Base-by-base conservation (phyloP, 92 coral and sea anemone species). In the Siderastrea radians region DNA sequence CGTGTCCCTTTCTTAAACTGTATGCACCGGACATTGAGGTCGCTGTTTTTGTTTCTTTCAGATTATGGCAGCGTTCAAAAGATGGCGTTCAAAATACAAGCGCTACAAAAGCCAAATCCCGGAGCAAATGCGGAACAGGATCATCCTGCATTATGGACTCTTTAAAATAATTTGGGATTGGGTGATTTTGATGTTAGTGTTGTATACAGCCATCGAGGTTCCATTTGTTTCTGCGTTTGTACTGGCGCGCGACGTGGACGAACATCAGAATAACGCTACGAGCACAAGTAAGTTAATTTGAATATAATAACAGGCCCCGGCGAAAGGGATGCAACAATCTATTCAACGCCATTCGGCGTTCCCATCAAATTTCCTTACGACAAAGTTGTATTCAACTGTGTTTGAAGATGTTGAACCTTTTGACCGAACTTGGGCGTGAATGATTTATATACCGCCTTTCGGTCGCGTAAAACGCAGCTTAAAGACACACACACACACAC, bases 121-220 rank as follows among this genome's bases (percentile, higher is more conserved):
- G n/a, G 92, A 93, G 10, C 95, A 94, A 62, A 98, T 98, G 99
- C 89, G 98, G 65, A 94, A 96, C 74, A 95, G 98, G 51, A 91
- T 98, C n/a, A 94, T 98, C 74, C 92, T 98, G 38, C 99, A 98
- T 67, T 98, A 98, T 51, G 98, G 99, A 0, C 75, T 98, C 59
- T 98, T 98, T 74, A 98, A 98, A 88, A 98, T 98, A 16, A 87
- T 94, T 5, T 98, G 99, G 99, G 99, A 98, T 72, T 98, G 99
- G 99, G 62, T 98, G 78, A 96, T 98, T 58, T 69, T 98, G 71
- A 69, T 91, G 5, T 68, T 98, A 16, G 99, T 98, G 72, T 93
- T 98, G 45, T 98, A 98, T 60, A 98, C 99, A 5, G 99, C 99
- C 63, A 92, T 98, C 9, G 99, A 98, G 71, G 99, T 98, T 11